phyloP scores from a whole-genome alignment of 2,113 vertebrate species.

The Strigops habroptila region DNA sequence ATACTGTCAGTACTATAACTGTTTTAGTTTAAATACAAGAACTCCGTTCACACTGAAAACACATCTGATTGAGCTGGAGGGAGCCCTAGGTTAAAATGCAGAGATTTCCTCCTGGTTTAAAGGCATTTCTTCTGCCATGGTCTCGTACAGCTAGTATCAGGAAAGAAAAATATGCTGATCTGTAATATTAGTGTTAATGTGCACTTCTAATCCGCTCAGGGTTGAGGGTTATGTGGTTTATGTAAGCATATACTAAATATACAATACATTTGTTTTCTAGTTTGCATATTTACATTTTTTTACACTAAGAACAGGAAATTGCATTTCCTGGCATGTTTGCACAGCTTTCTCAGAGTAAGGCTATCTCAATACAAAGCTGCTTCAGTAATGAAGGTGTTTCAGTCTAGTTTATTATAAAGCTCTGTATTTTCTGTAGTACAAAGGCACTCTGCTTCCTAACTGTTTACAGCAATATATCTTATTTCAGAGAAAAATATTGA shows the following conservation, averaged over 20 bases:
- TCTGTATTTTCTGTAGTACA: background rate
- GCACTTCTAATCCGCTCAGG: background rate
- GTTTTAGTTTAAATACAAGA: background rate
- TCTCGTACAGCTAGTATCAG: background rate
- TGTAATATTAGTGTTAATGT: background rate
- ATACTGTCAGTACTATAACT: background rate
- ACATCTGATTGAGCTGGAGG: background rate
- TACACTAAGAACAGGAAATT: background rate
- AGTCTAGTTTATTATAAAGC: background rate
- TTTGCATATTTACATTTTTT: background rate
- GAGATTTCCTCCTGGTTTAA: slow-evolving; percentile 17
- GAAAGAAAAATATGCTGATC: background rate
- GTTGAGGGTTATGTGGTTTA: background rate
- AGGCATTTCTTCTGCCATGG: background rate
- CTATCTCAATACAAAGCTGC: background rate
- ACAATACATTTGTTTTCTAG: background rate
- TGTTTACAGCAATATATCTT: background rate
- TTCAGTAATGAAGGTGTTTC: background rate
- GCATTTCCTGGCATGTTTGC: background rate
- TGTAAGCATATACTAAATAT: background rate
- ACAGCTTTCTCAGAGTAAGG: background rate
- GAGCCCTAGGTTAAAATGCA: slow-evolving; percentile 1
- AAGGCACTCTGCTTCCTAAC: background rate
- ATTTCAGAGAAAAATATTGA: background rate
- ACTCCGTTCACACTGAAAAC: background rate